A percentile compares a stretch with the other conserved stretches of the same genome.
Evolutionary conservation across 2,888 invertebrate species (phyloP).

Genomic region (Melanostoma scalare): DNA sequence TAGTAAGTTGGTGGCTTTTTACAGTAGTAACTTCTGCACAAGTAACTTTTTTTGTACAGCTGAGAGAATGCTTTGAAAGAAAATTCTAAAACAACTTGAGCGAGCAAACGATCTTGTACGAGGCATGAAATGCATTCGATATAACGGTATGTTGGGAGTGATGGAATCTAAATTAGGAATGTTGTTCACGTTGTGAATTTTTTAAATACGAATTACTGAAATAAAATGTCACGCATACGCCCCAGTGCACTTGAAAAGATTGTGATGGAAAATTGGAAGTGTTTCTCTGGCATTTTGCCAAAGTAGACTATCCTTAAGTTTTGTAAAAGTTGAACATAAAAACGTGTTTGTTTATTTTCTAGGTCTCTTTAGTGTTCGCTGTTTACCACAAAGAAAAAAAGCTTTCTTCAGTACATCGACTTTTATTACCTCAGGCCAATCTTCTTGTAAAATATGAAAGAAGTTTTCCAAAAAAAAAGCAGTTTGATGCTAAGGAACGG

Average conservation of each 20-base stretch:
- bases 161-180: conserved; percentile 31
- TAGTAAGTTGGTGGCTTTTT: conserved; percentile 13
- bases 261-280: too few relatives aligned
- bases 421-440: too few relatives aligned
- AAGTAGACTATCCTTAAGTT: too few relatives aligned
- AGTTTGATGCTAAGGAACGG: too few relatives aligned
- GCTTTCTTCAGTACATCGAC: too few relatives aligned
- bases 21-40: not conserved
- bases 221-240: conserved; percentile 37
- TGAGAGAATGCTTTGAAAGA: conserved; percentile 24
- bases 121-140: conserved; percentile 26
- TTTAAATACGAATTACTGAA: conserved; percentile 15
- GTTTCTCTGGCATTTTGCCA: too few relatives aligned
- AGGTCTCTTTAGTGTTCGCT: too few relatives aligned
- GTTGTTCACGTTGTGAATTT: conserved; percentile 24
- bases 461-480: too few relatives aligned
- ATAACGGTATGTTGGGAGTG: conserved; percentile 30
- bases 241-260: conserved; percentile 15
- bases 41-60: conserved; percentile 3
- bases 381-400: too few relatives aligned
- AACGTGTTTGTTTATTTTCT: too few relatives aligned
- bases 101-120: not conserved
- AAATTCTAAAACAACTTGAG: conserved; percentile 17
- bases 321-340: too few relatives aligned
- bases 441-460: too few relatives aligned